A percentile compares a stretch with the other conserved stretches of the same genome.
Conservation (phyloP, 2,888 invertebrate genomes). For the Gortyna flavago region DNA sequence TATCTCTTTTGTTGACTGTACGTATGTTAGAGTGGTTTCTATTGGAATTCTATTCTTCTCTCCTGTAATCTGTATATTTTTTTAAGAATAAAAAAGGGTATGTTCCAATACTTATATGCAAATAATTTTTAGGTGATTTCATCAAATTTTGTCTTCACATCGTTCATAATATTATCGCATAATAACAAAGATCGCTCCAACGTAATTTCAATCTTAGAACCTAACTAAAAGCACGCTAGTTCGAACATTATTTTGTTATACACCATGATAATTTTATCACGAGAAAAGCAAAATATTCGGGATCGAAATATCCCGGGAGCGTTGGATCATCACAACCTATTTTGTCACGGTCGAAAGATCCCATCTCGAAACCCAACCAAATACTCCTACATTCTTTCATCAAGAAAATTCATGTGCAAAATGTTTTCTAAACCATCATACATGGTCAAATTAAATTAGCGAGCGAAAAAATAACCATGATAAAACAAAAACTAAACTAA, state of each 20-base stretch:
- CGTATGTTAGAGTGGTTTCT: background rate
- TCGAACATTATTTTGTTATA: slow-evolving; percentile 22
- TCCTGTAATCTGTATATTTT: background rate
- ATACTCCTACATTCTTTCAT: slow-evolving; percentile 26
- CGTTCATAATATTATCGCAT: background rate
- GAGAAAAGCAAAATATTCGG: slow-evolving; percentile 52
- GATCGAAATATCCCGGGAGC: slow-evolving; percentile 49
- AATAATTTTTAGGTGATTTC: too few species aligned
- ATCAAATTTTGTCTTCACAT: background rate
- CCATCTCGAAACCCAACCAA: slow-evolving; percentile 48
- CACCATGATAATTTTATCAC: slow-evolving; percentile 46
- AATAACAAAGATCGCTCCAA: background rate
- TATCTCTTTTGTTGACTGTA: too few species aligned
- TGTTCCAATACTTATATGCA: too few species aligned
- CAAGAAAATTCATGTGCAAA: slow-evolving; percentile 21
- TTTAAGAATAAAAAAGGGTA: background rate
- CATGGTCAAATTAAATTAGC: background rate
- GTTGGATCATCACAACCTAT: slow-evolving; percentile 60
- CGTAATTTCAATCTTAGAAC: slow-evolving; percentile 3
- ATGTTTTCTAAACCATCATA: slow-evolving; percentile 3
- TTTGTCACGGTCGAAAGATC: slow-evolving; percentile 60
- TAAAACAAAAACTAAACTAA: too few species aligned
- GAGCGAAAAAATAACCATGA: background rate
- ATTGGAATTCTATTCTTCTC: background rate
- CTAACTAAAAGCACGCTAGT: slow-evolving; percentile 14